phyloP scores from a whole-genome alignment of 2,113 vertebrate genomes.

The Bubo bubo region DNA sequence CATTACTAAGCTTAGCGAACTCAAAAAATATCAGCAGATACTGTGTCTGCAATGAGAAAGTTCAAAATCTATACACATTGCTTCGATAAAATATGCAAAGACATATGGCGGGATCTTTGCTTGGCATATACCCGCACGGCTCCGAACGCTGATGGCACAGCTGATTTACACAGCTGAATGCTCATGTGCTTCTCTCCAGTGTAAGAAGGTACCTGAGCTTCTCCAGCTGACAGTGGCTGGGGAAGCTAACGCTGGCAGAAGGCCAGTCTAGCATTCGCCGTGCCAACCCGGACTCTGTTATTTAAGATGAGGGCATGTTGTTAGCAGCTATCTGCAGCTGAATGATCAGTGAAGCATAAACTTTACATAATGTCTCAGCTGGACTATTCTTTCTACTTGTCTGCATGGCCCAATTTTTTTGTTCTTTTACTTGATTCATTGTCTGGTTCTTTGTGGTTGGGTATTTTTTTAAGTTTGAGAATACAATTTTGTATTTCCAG shows the following conservation, averaged over 20 bases:
- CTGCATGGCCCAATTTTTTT: background rate
- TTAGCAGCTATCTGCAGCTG: background rate
- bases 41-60: background rate
- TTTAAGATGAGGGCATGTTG: background rate
- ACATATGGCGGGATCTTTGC: background rate
- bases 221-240: background rate
- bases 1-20: background rate
- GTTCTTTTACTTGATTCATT: background rate
- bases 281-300: background rate
- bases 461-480: background rate
- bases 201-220: background rate
- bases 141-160: background rate
- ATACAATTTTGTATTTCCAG: background rate
- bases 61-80: background rate
- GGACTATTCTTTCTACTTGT: background rate
- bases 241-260: background rate
- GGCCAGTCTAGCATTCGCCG: background rate
- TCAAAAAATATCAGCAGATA: background rate
- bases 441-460: background rate
- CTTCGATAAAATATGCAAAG: background rate
- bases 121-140: rapidly evolving
- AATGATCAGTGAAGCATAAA: background rate
- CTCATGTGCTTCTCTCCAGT: background rate
- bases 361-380: constrained; percentile 29
- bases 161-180: background rate